Conservation (phyloP, 2,113 vertebrate species). For the Brachyistius frenatus region DNA sequence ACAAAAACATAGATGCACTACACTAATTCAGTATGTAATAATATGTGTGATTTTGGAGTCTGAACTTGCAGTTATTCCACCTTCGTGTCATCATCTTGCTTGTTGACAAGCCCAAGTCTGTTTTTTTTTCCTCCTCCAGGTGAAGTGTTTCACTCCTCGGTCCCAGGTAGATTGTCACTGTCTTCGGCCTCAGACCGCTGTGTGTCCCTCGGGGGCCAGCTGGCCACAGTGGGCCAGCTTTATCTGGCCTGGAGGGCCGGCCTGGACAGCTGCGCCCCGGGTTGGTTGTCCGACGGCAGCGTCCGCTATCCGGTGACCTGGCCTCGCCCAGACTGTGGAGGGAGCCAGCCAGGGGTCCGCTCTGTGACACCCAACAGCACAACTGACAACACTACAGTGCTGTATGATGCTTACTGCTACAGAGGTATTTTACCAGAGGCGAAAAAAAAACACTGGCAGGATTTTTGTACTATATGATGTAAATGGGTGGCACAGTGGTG, state of each 20-base stretch:
- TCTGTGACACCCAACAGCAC: slow-evolving; percentile 87
- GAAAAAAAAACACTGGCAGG: not conserved
- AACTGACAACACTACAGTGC: slow-evolving; percentile 73
- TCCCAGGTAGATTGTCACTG: slow-evolving; percentile 84
- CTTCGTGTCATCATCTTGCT: not conserved
- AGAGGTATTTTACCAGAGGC: slow-evolving; percentile 81
- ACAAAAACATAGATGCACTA: too few relatives aligned
- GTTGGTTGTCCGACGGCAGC: slow-evolving; percentile 94
- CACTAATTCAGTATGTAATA: not conserved
- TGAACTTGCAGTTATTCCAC: not conserved
- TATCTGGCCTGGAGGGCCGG: slow-evolving; percentile 92
- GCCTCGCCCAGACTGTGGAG: slow-evolving; percentile 88
- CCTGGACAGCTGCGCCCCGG: slow-evolving; percentile 92
- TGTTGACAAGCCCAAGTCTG: slow-evolving; percentile 6
- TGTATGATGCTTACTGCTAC: slow-evolving; percentile 93
- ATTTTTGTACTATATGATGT: too few relatives aligned
- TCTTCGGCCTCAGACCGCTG: slow-evolving; percentile 88
- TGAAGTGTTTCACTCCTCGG: slow-evolving; percentile 89
- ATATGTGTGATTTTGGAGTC: not conserved
- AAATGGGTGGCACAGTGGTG: too few relatives aligned
- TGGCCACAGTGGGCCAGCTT: slow-evolving; percentile 94
- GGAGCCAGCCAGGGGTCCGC: slow-evolving; percentile 84
- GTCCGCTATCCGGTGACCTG: slow-evolving; percentile 89
- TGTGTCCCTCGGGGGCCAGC: slow-evolving; percentile 81
- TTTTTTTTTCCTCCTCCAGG: slow-evolving; percentile 78